Evolutionary conservation across 37 sponge, comb jelly and placozoan species (phyloP), one percentile per base, ranked within the genome.

Genomic region (Hormiphora californensis): DNA sequence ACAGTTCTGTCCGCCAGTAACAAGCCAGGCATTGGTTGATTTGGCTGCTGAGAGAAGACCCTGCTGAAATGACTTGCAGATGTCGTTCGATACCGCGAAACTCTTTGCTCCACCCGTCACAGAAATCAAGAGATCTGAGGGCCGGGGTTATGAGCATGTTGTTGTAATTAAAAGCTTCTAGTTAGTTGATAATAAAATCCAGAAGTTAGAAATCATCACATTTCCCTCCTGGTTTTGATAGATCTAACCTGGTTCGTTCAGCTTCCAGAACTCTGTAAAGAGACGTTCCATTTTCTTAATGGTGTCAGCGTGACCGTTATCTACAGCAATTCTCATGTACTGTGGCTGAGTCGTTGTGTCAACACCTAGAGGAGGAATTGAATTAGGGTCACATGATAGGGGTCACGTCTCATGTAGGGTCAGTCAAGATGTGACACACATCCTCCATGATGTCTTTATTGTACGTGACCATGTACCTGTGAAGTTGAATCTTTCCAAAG

Each of bases 271-370:
- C 81, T 73, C 81, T 11, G 81, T 73, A 46, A 73, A 33, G 0
- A 73, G 44, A 43, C 81, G 43, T n/a, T 73, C 81, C 27, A 73
- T 23, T 19, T 73, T 73, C 81, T 73, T 73, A 22, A 73, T 73
- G 44, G 81, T 73, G 15, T 73, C 81, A 1, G 41, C 23, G 38
- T 36, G 81, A 19, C 81, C 81, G 23, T 73, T 73, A 19, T 73
- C 81, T 22, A 73, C 81, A 3, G 81, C 81, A n/a, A 73, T 73
- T 17, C 81, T 27, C 81, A 73, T 73, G 81, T 73, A 73, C 36
- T 73, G 81, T 27, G 81, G 81, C 27, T 73, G 81, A n/a, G 81
- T 73, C 46, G 81, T 73, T 41, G 81, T 73, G 81, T 73, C 81
- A n/a, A 73, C 81, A 2, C 81, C 81, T 65, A 57, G 27, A 5